Evolutionary conservation across 2,888 invertebrate species (phyloP), one percentile per base, ranked within the genome.

Genomic region (Cheilosia variabilis): DNA sequence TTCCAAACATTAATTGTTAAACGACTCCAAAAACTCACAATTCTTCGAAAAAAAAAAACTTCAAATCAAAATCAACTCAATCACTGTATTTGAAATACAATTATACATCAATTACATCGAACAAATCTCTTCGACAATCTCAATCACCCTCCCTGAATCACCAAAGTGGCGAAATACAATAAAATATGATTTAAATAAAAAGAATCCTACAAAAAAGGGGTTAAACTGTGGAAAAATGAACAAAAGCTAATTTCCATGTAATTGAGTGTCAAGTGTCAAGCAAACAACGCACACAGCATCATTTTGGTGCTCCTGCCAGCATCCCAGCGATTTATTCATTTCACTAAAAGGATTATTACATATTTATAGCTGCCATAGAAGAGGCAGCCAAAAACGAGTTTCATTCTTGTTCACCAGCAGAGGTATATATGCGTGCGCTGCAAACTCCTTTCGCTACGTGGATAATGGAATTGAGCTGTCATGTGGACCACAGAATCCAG

Each of bases 201-300:
- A 63, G 53, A 66, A 34, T 45, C 45, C 45, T 19, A 24, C 50
- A 55, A 76, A 69, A 71, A 53, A 41, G 45, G 83, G 79, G 73
- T 75, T 50, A 62, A 72, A 62, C 15, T 62, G 53, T 68, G 50
- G 41, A 52, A 4, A 77, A 55, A 55, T 53, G 69, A 71, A 84
- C 53, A 80, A 60, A 66, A 72, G 45, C 63, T 52, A 86, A 86
- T 86, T 81, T 81, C 81, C 81, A 73, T 86, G 68, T 86, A 86
- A 86, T 86, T 81, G 86, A 76, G 77, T 86, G 86, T 81, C 81
- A 86, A 86, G 81, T 81, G 86, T 86, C 86, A 86, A 31, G 60
- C 66, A 68, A 77, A 73, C 62, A 81, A 75, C 63, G 43, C 63
- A 80, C 80, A 84, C 80, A 84, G 80, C 84, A 84, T 75, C 84